Evolutionary conservation across 2,888 invertebrate genomes (phyloP).

Genomic region (Dichetophora obliterata): DNA sequence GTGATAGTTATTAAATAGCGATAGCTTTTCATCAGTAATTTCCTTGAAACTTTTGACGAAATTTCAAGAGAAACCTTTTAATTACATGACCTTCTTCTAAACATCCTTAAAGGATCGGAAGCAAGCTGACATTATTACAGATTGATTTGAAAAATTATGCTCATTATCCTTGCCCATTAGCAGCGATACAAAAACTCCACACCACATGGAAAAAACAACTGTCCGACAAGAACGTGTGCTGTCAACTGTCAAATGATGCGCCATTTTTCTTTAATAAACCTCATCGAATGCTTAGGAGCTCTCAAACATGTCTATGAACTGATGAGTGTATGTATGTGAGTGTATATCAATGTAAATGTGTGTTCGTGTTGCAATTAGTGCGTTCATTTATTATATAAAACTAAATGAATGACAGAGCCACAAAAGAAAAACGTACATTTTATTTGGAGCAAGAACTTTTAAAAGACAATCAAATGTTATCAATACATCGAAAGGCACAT

Average conservation of each 20-base stretch:
- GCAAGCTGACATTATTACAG: not conserved
- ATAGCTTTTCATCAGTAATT: not conserved
- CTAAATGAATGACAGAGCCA: slow-evolving; percentile 1
- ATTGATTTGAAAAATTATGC: slow-evolving; percentile 61
- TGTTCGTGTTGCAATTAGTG: slow-evolving; percentile 47
- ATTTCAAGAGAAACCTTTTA: not conserved
- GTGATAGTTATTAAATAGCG: not conserved
- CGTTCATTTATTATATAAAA: slow-evolving; percentile 32
- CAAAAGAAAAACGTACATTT: not conserved
- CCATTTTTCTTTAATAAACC: slow-evolving; percentile 69
- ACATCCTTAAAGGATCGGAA: slow-evolving; percentile 40
- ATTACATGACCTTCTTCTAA: not conserved
- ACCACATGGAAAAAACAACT: not conserved
- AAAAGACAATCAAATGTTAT: slow-evolving; percentile 42
- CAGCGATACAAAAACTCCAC: slow-evolving; percentile 53
- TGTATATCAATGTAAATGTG: slow-evolving; percentile 3
- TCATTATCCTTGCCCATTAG: slow-evolving; percentile 69
- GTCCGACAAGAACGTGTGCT: slow-evolving; percentile 39
- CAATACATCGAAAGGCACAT: slow-evolving; percentile 12
- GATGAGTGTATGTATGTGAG: slow-evolving; percentile 45
- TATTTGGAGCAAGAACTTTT: slow-evolving; percentile 7
- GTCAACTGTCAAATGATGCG: slow-evolving; percentile 67
- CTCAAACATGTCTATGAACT: no score
- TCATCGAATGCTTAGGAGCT: slow-evolving; percentile 55
- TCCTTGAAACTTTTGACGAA: not conserved